Evolutionary conservation across 2,113 vertebrate genomes (phyloP).

Genomic region (Sula dactylatra): DNA sequence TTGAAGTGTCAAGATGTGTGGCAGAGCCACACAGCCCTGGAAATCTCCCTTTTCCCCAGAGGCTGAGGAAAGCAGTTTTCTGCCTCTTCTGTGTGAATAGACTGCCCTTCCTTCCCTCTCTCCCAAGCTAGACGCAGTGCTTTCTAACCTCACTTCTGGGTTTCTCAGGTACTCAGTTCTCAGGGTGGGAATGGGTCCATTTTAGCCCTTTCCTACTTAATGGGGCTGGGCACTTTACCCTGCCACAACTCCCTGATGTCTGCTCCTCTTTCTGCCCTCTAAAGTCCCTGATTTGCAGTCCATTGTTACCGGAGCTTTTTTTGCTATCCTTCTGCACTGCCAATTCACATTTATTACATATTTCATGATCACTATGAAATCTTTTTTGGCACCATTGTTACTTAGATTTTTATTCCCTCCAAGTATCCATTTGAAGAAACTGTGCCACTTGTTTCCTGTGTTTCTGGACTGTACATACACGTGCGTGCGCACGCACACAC

Average conservation of each 20-base stretch:
- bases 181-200: background rate
- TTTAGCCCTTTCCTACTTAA: background rate
- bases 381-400: background rate
- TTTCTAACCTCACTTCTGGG: background rate
- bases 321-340: background rate
- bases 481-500: rapidly evolving
- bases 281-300: background rate
- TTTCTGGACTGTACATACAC: background rate
- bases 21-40: background rate
- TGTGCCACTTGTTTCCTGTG: background rate
- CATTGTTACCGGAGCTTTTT: background rate
- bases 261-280: background rate
- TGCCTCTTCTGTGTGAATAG: background rate
- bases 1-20: background rate
- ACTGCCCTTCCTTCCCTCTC: background rate
- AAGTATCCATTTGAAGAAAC: background rate
- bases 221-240: background rate
- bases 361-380: background rate
- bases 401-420: background rate
- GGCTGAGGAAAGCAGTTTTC: background rate
- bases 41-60: background rate
- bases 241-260: background rate
- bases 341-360: background rate
- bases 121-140: background rate
- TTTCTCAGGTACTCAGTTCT: background rate